Base-by-base conservation (phyloP, 2,888 invertebrate genomes). In the Tenthredo mesomela region DNA sequence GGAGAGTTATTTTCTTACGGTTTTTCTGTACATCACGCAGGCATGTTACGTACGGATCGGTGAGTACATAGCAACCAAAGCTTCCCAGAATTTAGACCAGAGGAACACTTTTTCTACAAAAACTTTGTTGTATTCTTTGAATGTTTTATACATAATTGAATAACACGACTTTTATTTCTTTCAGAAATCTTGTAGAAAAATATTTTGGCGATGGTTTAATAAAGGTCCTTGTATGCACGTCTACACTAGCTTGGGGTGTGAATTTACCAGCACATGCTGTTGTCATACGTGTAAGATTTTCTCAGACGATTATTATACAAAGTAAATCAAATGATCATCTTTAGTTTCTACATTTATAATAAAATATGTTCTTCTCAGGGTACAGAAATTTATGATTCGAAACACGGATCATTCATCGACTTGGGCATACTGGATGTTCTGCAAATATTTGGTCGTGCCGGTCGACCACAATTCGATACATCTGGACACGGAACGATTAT, bases 221-320 rank as follows among this genome's bases (percentile, higher is more conserved):
- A 86, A 97, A 96, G 92, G 98, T 97, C 0, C 94, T 99, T 1
- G 97, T 98, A 10, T 99, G 99, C 92, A 99, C 99, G 0, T 98
- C 99, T 0, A 99, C 99, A 0, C 94, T 99, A 47, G 99, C 99
- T 40, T 99, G 99, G 99, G 99, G 99, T 89, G 99, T 99, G 6
- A 99, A 99, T 94, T 95, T 99, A 87, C 99, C 99, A 0, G 99
- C 99, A 0, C 99, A 99, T 93, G 99, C 98, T 47, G 99, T 99
- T 87, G 96, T 99, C 78, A 99, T 99, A 87, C 96, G 97, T 93
- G 98, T 97, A 94, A 93, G 94, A 86, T 82, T 54, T 50, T 5
- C 75, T 18, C 10, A 2, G 10, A 25, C 21, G 58, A 65, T 71
- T n/a, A 73, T 0, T 73, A 73, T 58, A 2, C 50, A 77, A 29